Evolutionary conservation across 2,888 invertebrate genomes (phyloP).

Genomic region (Epistrophe eligans): DNA sequence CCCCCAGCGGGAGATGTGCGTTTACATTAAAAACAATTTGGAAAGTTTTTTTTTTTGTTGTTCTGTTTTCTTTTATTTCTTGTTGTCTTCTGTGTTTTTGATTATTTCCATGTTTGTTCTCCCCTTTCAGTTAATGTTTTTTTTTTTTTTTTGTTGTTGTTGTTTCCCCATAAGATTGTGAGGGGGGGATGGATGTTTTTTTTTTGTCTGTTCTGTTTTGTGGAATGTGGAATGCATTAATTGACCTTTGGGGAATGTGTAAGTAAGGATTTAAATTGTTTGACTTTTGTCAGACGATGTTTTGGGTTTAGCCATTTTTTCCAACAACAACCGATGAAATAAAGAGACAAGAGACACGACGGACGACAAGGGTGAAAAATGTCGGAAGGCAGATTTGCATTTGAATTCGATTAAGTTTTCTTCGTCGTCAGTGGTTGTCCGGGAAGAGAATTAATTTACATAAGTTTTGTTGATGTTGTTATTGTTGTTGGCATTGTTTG

Average conservation of each 20-base stretch:
- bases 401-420: constrained; percentile 75
- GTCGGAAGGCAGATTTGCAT: constrained; percentile 68
- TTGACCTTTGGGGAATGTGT: constrained; percentile 75
- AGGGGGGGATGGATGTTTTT: not conserved
- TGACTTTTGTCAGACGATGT: constrained; percentile 69
- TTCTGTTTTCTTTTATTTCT: constrained; percentile 23
- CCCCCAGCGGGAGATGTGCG: constrained; percentile 70
- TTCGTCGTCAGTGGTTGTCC: constrained; percentile 4
- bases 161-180: not conserved
- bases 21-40: constrained; percentile 75
- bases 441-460: constrained; percentile 71
- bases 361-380: constrained; percentile 23
- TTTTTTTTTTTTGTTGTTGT: not conserved
- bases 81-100: constrained; percentile 61
- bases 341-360: not conserved
- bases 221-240: constrained; percentile 74
- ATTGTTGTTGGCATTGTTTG: constrained; percentile 42
- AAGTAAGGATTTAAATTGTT: constrained; percentile 76
- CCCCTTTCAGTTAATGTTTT: constrained; percentile 47
- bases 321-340: constrained; percentile 1
- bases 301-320: constrained; percentile 40
- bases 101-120: constrained; percentile 65
- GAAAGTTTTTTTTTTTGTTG: constrained; percentile 60
- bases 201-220: constrained; percentile 23
- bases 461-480: constrained; percentile 52